Percentiles rank a stretch among this genome's conserved stretches.
Conservation (phyloP, 2,113 vertebrate species). For the Silurus glanis region DNA sequence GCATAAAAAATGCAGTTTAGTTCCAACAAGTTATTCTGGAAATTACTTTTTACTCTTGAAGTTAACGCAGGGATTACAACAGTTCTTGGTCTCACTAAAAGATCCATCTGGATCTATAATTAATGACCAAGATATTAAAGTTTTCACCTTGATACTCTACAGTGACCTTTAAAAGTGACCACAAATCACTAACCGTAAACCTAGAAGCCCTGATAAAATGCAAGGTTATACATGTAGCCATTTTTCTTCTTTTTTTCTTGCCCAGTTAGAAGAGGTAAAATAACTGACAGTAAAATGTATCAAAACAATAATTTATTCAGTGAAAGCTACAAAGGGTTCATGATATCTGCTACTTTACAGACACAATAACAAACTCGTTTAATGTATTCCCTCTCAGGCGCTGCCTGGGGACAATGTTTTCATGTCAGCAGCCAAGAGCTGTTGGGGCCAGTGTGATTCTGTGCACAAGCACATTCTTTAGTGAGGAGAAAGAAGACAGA, state of each 20-base stretch:
- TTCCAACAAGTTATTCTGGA: background rate
- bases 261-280: constrained; percentile 20
- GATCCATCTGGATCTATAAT: constrained; percentile 29
- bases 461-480: constrained; percentile 38
- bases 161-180: constrained; percentile 36
- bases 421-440: constrained; percentile 52
- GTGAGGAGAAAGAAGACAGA: constrained; percentile 16
- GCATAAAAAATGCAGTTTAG: background rate
- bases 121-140: constrained; percentile 27
- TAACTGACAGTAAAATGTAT: constrained; percentile 45
- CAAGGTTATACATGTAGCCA: constrained; percentile 26
- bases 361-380: constrained; percentile 43
- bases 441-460: constrained; percentile 32
- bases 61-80: constrained; percentile 16
- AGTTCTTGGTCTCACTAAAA: background rate
- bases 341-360: constrained; percentile 50
- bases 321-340: constrained; percentile 36
- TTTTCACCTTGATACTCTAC: background rate
- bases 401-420: constrained; percentile 49
- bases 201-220: constrained; percentile 9
- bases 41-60: constrained; percentile 2
- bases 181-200: constrained; percentile 32
- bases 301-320: constrained; percentile 48
- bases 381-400: constrained; percentile 46
- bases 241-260: background rate